Percentiles rank a stretch among this genome's conserved stretches.
phyloP scores from a whole-genome alignment of 2,113 vertebrate species.

The Oriolus oriolus region DNA sequence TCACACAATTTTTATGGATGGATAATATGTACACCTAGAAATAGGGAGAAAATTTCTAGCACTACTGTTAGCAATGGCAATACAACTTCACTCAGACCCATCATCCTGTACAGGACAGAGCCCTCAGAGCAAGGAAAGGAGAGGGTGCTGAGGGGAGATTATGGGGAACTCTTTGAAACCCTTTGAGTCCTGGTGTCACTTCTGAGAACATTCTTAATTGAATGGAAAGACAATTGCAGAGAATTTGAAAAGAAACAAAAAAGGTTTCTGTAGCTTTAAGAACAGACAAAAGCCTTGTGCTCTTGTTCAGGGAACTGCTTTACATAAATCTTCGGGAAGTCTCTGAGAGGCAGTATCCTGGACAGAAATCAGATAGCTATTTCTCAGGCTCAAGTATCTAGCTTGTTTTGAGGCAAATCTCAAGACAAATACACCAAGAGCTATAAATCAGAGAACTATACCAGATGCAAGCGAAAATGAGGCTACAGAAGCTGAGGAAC shows the following conservation, averaged over 20 bases:
- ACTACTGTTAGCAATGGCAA: background rate
- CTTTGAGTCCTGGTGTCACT: background rate
- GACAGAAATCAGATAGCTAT: background rate
- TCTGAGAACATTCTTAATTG: background rate
- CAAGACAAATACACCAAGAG: background rate
- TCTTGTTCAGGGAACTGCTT: background rate
- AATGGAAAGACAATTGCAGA: background rate
- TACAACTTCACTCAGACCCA: background rate
- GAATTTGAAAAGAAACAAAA: background rate
- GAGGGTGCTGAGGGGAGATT: fast-evolving
- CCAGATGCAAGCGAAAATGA: background rate
- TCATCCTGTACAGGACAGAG: background rate
- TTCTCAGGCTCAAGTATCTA: background rate
- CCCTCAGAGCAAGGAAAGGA: background rate
- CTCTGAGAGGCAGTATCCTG: background rate
- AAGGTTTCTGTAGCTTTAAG: background rate
- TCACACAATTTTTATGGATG: background rate
- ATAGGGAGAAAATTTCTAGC: background rate
- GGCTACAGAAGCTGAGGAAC: background rate
- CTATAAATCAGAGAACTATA: background rate
- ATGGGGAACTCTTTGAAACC: background rate
- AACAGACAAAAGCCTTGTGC: background rate
- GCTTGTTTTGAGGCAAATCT: background rate
- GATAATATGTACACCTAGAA: background rate
- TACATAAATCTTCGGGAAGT: background rate